phyloP scores from a whole-genome alignment of 35 echinoderm and acorn worm genomes.

The Patiria miniata region DNA sequence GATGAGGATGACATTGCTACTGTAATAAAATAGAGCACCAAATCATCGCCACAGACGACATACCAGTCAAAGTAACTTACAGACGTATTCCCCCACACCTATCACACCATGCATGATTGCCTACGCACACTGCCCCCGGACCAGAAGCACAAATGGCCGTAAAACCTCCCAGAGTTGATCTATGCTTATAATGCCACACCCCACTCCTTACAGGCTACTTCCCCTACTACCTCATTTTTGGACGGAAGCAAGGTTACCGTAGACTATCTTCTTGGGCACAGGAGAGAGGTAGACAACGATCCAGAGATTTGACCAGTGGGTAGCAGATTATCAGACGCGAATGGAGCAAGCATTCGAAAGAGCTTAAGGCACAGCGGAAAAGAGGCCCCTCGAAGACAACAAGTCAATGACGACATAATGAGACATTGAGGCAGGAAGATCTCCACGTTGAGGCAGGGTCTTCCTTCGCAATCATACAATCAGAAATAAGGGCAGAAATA shows the following conservation, averaged over 20 bases:
- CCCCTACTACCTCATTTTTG: constrained; percentile 72
- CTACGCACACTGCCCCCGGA: constrained; percentile 33
- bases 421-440: constrained; percentile 8
- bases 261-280: constrained; percentile 45
- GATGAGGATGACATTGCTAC: too few species aligned
- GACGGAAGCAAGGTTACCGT: constrained; percentile 55
- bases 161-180: constrained; percentile 66
- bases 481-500: too few species aligned
- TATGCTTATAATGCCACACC: constrained; percentile 70
- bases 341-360: constrained; percentile 37
- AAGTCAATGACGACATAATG: constrained; percentile 27
- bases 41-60: too few species aligned
- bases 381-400: constrained; percentile 37
- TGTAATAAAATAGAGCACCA: too few species aligned
- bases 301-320: constrained; percentile 2
- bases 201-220: constrained; percentile 69
- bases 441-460: constrained; percentile 42
- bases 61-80: too few species aligned
- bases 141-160: constrained; percentile 56
- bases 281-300: not conserved
- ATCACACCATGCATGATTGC: constrained; percentile 59
- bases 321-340: too few species aligned
- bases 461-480: too few species aligned
- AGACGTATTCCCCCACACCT: too few species aligned
- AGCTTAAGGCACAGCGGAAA: constrained; percentile 50